A percentile compares a stretch with the other conserved stretches of the same genome.
phyloP scores from a whole-genome alignment of 2,113 vertebrate species.

The Mus musculus region DNA sequence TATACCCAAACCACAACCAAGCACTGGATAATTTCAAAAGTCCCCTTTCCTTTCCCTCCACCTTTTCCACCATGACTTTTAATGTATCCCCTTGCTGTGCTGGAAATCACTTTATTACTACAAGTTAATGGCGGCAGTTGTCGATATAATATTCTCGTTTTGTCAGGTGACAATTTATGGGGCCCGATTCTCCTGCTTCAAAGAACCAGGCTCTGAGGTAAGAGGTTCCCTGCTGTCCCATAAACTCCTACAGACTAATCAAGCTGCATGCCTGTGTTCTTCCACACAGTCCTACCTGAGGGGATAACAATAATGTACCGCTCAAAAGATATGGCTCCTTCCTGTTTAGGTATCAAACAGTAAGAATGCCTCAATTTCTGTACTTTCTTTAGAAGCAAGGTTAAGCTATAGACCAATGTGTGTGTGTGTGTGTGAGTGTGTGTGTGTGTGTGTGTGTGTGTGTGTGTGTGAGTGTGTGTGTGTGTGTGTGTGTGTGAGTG shows the following conservation, averaged over 20 bases:
- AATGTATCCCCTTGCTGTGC: neutral
- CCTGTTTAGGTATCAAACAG: neutral
- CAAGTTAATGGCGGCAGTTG: slow-evolving; percentile 44
- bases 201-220: neutral
- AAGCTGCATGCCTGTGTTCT: neutral
- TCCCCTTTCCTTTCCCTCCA: neutral
- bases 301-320: neutral
- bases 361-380: neutral
- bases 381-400: neutral
- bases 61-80: slow-evolving; percentile 29
- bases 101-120: slow-evolving; percentile 41
- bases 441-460: too few relatives aligned
- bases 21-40: neutral
- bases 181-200: slow-evolving; percentile 17
- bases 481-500: too few relatives aligned
- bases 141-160: slow-evolving; percentile 60
- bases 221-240: slow-evolving; percentile 22
- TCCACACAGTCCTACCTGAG: slow-evolving; percentile 11
- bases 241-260: slow-evolving; percentile 48
- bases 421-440: too few relatives aligned
- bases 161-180: slow-evolving; percentile 64
- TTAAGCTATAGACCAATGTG: neutral
- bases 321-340: slow-evolving; percentile 23
- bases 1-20: neutral
- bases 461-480: too few relatives aligned